These are phyloP conservation scores for Tychaedon coryphoeus DNA, from an alignment of 2,113 vertebrate species.

Conservation along the genomic window DNA sequence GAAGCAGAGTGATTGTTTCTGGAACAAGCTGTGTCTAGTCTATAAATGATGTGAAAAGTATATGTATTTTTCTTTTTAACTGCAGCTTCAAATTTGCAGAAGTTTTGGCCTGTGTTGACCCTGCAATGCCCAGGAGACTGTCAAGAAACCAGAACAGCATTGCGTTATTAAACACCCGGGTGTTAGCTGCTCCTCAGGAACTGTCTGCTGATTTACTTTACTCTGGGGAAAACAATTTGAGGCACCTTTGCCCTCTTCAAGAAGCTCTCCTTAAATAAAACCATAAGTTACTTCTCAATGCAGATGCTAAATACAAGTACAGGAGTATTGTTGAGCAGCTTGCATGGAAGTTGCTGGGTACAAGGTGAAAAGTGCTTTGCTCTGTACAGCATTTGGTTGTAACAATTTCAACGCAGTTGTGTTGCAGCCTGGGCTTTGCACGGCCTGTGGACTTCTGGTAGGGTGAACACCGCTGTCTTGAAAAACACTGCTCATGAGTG, in stretches of 20 bases:
- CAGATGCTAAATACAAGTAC: not conserved
- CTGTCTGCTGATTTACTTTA: not conserved
- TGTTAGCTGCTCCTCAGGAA: not conserved
- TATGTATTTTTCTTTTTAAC: not conserved
- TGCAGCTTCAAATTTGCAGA: not conserved
- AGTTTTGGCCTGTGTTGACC: not conserved
- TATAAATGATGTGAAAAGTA: not conserved
- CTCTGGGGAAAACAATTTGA: not conserved
- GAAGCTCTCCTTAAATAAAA: not conserved
- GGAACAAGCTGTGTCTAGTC: not conserved
- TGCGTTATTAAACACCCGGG: not conserved
- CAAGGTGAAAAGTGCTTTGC: not conserved
- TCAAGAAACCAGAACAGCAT: not conserved
- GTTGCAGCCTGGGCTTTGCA: not conserved
- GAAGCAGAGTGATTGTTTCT: not conserved
- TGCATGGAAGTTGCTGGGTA: rapidly evolving
- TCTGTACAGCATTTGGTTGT: not conserved
- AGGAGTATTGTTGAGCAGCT: not conserved
- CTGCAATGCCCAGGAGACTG: not conserved
- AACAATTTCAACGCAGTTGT: rapidly evolving
- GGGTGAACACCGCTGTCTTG: not conserved
- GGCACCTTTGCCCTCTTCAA: not conserved
- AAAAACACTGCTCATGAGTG: not conserved
- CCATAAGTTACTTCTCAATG: not conserved
- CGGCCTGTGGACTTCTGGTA: not conserved